phyloP scores from a whole-genome alignment of 2,113 vertebrate species.

The Uria aalge region DNA sequence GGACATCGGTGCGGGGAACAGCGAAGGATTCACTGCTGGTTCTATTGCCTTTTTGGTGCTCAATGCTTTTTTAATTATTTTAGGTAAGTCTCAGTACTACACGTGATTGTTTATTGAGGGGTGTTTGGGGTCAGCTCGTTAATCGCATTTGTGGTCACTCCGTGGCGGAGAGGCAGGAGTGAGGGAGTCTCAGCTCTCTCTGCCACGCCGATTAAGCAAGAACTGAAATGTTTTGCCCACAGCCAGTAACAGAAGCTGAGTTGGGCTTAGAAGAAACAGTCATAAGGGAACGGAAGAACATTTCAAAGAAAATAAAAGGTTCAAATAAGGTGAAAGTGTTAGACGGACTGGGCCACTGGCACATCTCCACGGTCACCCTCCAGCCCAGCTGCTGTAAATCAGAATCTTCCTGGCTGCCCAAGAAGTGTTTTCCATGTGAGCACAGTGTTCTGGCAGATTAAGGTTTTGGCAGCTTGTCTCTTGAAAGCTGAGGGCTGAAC shows the following conservation, averaged over 20 bases:
- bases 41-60: constrained; percentile 81
- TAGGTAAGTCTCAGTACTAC: constrained; percentile 69
- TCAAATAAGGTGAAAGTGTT: constrained; percentile 33
- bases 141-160: background rate
- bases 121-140: background rate
- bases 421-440: constrained; percentile 56
- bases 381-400: constrained; percentile 52
- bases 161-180: background rate
- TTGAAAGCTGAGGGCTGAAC: background rate
- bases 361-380: background rate
- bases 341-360: background rate
- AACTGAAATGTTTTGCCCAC: background rate
- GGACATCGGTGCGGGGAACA: constrained; percentile 33
- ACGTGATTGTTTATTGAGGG: background rate
- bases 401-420: background rate
- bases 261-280: background rate
- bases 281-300: background rate
- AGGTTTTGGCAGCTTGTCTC: background rate
- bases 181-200: background rate
- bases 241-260: constrained; percentile 47
- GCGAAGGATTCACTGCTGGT: constrained; percentile 79
- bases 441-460: constrained; percentile 10
- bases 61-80: constrained; percentile 79
- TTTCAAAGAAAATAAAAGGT: constrained; percentile 53
- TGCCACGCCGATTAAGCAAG: background rate